phyloP scores from a whole-genome alignment of 2,888 invertebrate genomes.

The Eupelmus urozonus region DNA sequence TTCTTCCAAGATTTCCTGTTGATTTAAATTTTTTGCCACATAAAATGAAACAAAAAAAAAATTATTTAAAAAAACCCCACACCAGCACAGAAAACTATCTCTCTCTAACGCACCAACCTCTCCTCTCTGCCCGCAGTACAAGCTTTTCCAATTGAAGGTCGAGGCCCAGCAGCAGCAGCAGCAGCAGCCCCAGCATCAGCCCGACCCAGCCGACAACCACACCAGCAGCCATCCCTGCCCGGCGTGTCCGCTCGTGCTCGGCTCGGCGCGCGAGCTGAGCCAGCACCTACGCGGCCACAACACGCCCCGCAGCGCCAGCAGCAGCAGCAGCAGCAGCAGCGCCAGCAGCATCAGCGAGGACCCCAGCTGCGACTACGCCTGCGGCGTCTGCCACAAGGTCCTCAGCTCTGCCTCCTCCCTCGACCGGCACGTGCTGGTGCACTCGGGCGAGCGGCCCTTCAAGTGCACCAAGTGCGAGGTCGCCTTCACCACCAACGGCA shows the following conservation, averaged over 20 bases:
- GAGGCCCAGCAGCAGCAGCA: no score
- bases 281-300: constrained; percentile 72
- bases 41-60: no score
- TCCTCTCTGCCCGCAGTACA: constrained; percentile 33
- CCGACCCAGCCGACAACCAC: no score
- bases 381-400: constrained; percentile 84
- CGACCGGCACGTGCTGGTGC: constrained; percentile 88
- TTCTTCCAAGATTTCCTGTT: not conserved
- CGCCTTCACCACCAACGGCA: constrained; percentile 91
- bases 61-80: not conserved
- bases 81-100: not conserved
- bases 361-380: constrained; percentile 76
- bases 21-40: not conserved
- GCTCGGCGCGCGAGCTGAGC: constrained; percentile 68
- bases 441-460: constrained; percentile 89
- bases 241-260: constrained; percentile 68
- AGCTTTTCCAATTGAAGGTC: constrained; percentile 47
- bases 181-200: no score
- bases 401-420: constrained; percentile 88
- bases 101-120: constrained; percentile 13
- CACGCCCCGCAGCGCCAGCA: constrained; percentile 69
- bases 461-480: constrained; percentile 88
- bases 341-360: constrained; percentile 69
- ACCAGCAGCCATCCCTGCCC: constrained; percentile 70
- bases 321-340: constrained; percentile 77